Evolutionary conservation across 1,140 invertebrate genomes (phyloP), one percentile per base, ranked within the genome.

Genomic region (Drosophila ananassae): DNA sequence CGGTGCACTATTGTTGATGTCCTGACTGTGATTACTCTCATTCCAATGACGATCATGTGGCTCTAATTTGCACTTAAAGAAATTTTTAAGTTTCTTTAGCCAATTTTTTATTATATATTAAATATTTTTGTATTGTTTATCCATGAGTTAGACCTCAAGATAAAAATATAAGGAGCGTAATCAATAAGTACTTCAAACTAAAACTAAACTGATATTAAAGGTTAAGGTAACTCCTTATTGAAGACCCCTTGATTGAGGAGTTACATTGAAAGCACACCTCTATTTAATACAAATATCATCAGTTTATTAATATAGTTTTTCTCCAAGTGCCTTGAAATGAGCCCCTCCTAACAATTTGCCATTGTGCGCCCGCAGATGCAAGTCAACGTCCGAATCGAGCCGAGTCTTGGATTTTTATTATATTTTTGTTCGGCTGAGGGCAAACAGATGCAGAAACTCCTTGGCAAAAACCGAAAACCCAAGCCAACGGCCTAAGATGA

Each of bases 291-390:
- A 41, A n/a, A 17, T 41, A 13, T 41, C 13, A 5, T 4, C 13
- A 13, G 39, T 4, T 13, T n/a, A 13, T 4, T n/a, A 3, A 5
- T 41, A 6, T 1, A 41, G 2, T 46, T 47, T 47, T 47, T 47
- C 17, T 21, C 9, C 17, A 22, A 22, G 44, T 47, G 21, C 21
- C 6, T 21, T 59, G 66, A 50, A 67, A 80, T 59, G 68, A 59
- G 69, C 32, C 71, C 66, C 59, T 50, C 47, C 7, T 56, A 13
- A 17, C 41, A 54, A 52, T 34, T 69, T 63, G 47, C 54, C 62
- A 80, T 85, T 85, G 81, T 87, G 61, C 60, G 81, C 64, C 62
- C 73, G 84, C 84, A 89, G 84, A 89, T 89, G 84, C 85, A 89
- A 89, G 84, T 89, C 84, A 89, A 89, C 79, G 84, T 84, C 84